Evolutionary conservation across 2,888 invertebrate species (phyloP), one percentile per base, ranked within the genome.

Genomic region (Xanthia icteritia): DNA sequence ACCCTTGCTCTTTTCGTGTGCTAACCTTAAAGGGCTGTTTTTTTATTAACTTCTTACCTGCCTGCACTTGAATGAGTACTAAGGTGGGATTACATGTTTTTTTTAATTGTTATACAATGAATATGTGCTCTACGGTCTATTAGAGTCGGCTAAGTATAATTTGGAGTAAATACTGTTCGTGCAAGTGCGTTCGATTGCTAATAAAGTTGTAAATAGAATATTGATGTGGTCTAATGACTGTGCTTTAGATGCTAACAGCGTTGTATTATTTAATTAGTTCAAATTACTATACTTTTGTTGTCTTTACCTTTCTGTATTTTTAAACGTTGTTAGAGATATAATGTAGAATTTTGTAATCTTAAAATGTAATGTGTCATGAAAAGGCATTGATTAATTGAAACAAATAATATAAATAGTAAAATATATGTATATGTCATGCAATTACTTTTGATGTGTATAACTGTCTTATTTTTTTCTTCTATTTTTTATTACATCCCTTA

Each of bases 1-100:
- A 92, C 94, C 95, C 93, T 95, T 96, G 96, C 95, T 95, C 96
- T 96, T 96, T 96, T 96, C 92, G 93, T 93, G 91, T 89, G 89
- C 91, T 92, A 92, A 90, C 93, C 93, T 93, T 93, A 88, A 82
- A 91, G 90, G 89, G 90, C 85, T 91, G 89, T 91, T 92, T 92
- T 92, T 91, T 92, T 90, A 88, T 83, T 88, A 86, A 83, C 88
- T 88, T 87, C 91, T 92, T 94, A 94, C 94, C 94, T 95, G 94
- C 89, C 89, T 89, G 87, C 63, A 81, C 76, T 81, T 88, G 79
- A 82, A 83, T 77, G 74, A 74, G 88, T 79, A 85, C 84, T 89
- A 84, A 91, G 89, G 86, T 84, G 77, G 89, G 90, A 90, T 93
- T 92, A 91, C 90, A 82, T 86, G 71, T 85, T 89, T 91, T 91